phyloP scores from a whole-genome alignment of 2,797 vertebrate genomes.

The Pseudochirops corinnae region DNA sequence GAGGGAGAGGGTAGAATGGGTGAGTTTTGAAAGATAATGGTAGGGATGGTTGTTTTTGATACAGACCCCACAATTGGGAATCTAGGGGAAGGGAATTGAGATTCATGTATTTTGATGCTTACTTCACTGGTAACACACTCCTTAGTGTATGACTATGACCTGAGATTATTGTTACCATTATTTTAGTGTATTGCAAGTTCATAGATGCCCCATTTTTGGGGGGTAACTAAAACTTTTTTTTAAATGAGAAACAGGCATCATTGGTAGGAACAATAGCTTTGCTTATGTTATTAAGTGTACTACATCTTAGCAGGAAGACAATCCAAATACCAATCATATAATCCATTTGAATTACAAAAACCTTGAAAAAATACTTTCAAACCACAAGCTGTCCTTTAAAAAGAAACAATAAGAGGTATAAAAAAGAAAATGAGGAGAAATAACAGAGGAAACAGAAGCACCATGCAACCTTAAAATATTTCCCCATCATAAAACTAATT shows the following conservation, averaged over 20 bases:
- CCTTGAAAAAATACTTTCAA: neutral
- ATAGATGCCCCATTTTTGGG: no score
- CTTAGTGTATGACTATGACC: neutral
- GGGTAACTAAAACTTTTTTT: no score
- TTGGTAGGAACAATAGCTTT: no score
- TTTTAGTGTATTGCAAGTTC: neutral
- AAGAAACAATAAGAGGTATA: no score
- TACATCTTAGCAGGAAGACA: constrained; percentile 29
- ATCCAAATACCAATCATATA: constrained; percentile 33
- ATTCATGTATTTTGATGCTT: neutral
- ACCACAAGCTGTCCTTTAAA: no score
- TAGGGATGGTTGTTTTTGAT: neutral
- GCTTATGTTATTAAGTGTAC: no score
- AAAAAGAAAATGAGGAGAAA: no score
- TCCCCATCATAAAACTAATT: constrained; percentile 44
- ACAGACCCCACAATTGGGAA: neutral
- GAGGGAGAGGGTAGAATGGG: neutral
- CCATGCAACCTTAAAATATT: constrained; percentile 2
- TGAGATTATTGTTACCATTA: neutral
- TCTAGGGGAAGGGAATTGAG: neutral
- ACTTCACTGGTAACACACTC: neutral
- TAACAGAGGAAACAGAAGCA: no score
- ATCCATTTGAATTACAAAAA: neutral
- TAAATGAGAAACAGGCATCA: no score
- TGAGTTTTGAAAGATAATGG: neutral